Evolutionary conservation across 1,140 invertebrate species (phyloP).

Genomic region (Ptiloglossa arizonensis): DNA sequence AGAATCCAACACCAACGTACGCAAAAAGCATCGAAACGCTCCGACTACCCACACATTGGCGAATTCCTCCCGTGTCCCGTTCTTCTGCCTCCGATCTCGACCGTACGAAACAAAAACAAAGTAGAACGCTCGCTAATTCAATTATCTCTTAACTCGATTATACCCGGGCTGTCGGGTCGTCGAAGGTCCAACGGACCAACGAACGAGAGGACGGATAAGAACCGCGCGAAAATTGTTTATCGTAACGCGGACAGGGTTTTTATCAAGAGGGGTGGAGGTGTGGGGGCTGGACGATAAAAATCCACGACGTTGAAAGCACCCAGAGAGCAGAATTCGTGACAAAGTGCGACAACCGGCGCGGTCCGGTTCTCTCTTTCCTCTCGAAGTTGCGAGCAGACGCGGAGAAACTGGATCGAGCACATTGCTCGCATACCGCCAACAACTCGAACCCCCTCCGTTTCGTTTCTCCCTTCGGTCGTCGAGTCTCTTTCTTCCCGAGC

Average conservation of each 20-base stretch:
- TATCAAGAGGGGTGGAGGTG: too few relatives aligned
- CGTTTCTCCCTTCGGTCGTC: too few relatives aligned
- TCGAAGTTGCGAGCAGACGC: background rate
- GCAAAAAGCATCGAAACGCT: too few relatives aligned
- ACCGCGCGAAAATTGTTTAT: conserved; percentile 18
- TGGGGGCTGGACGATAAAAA: conserved; percentile 11
- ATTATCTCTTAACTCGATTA: too few relatives aligned
- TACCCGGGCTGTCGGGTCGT: too few relatives aligned
- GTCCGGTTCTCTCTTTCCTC: conserved; percentile 8
- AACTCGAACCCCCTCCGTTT: too few relatives aligned
- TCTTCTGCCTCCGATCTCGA: too few relatives aligned
- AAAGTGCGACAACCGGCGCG: conserved; percentile 11
- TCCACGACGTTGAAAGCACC: background rate
- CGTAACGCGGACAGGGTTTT: conserved; percentile 5
- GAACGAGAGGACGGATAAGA: background rate
- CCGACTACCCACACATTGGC: too few relatives aligned
- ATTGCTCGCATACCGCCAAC: conserved; percentile 5
- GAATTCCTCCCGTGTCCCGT: too few relatives aligned
- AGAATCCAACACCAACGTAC: too few relatives aligned
- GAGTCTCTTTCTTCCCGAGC: background rate
- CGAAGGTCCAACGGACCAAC: background rate
- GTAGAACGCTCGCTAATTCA: too few relatives aligned
- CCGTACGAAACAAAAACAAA: too few relatives aligned
- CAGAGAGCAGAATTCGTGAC: conserved; percentile 3
- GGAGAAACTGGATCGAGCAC: conserved; percentile 30